A percentile compares a stretch with the other conserved stretches of the same genome.
phyloP scores from a whole-genome alignment of 2,888 invertebrate genomes.

The Epinotia demarniana region DNA sequence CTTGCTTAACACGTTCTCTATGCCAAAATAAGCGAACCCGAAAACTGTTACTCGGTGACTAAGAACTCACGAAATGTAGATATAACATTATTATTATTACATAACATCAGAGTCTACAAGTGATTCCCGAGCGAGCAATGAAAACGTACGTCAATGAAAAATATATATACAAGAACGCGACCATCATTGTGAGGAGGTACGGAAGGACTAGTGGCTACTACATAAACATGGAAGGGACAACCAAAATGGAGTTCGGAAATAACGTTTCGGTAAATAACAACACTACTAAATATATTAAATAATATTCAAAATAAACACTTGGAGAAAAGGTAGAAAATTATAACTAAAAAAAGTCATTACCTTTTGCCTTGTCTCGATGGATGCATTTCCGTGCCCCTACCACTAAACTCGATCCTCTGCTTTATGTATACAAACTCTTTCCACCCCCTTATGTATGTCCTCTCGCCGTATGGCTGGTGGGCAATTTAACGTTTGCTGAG shows the following conservation, averaged over 20 bases:
- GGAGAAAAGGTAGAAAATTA: neutral
- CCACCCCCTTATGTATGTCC: no score
- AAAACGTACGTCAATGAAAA: constrained; percentile 29
- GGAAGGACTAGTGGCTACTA: constrained; percentile 37
- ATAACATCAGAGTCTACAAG: constrained; percentile 15
- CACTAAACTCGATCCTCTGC: no score
- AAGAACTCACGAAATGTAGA: no score
- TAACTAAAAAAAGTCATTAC: no score
- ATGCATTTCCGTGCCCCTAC: neutral
- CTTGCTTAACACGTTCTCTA: no score
- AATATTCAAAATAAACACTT: no score
- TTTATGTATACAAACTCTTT: no score
- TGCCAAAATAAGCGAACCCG: no score
- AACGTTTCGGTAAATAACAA: constrained; percentile 25
- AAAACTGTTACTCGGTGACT: neutral
- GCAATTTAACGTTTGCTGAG: no score
- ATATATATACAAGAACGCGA: constrained; percentile 14
- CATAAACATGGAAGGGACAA: constrained; percentile 8
- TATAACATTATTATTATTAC: neutral
- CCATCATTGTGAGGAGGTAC: constrained; percentile 14
- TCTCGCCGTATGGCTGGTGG: no score
- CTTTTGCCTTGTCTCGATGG: neutral
- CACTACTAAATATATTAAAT: no score
- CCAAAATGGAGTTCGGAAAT: constrained; percentile 15
- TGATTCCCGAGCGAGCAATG: constrained; percentile 31